Evolutionary conservation across 1,140 invertebrate species (phyloP).

Genomic region (Drosophila pseudoobscura): DNA sequence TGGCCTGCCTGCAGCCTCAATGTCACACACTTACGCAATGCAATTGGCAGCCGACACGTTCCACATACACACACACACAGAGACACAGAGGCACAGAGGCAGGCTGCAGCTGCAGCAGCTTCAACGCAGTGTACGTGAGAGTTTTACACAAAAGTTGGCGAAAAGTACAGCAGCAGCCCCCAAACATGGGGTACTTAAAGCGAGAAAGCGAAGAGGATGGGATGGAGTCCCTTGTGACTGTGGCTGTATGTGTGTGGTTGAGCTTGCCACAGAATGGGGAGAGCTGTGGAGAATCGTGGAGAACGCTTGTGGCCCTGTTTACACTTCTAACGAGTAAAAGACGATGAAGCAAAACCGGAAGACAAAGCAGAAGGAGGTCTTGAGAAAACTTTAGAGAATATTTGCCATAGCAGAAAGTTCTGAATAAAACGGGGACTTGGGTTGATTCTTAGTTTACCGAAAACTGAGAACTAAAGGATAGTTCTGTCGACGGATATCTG

Average conservation of each 20-base stretch:
- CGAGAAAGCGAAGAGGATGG: background rate
- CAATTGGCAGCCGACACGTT: slow-evolving; percentile 58
- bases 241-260: background rate
- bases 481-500: too few species aligned
- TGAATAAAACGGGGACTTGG: slow-evolving; percentile 25
- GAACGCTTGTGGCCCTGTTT: slow-evolving; percentile 32
- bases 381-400: slow-evolving; percentile 27
- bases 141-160: slow-evolving; percentile 57
- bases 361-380: slow-evolving; percentile 1
- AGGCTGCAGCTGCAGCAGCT: slow-evolving; percentile 14
- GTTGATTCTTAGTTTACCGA: slow-evolving; percentile 4
- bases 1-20: slow-evolving; percentile 21
- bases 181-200: slow-evolving; percentile 33
- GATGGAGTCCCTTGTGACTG: background rate
- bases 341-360: slow-evolving; percentile 17
- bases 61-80: slow-evolving; percentile 11
- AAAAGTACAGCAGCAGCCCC: slow-evolving; percentile 41
- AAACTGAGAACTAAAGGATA: background rate
- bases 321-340: slow-evolving; percentile 56
- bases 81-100: slow-evolving; percentile 14
- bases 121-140: slow-evolving; percentile 56
- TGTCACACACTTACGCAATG: slow-evolving; percentile 59
- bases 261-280: slow-evolving; percentile 12
- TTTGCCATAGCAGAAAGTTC: slow-evolving; percentile 47
- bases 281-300: slow-evolving; percentile 13